These are phyloP conservation scores for Margaritifera margaritifera DNA, from an alignment of 2,888 invertebrate species.

Conservation along the genomic window DNA sequence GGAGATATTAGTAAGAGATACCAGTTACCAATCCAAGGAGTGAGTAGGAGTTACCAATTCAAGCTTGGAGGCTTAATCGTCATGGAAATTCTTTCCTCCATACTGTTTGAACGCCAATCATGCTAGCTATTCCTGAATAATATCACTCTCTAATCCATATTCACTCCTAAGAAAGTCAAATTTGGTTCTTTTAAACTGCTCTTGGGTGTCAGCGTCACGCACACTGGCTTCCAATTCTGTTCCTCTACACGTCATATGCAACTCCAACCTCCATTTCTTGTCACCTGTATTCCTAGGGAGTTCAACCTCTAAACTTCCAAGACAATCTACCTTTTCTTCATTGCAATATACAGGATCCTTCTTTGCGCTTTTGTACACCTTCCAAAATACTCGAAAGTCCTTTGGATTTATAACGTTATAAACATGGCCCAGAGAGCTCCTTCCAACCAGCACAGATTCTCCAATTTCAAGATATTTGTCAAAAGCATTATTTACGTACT, in stretches of 20 bases:
- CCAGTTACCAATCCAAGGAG: too few relatives aligned
- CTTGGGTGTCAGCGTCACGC: too few relatives aligned
- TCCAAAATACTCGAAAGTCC: slow-evolving; percentile 26
- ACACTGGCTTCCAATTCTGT: slow-evolving; percentile 32
- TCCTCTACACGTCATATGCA: slow-evolving; percentile 32
- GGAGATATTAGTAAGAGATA: too few relatives aligned
- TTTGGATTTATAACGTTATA: slow-evolving; percentile 20
- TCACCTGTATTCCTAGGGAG: slow-evolving; percentile 10
- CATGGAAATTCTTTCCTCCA: too few relatives aligned
- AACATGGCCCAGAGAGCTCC: slow-evolving; percentile 7
- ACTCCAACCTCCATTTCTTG: slow-evolving; percentile 9
- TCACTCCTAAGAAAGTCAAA: too few relatives aligned
- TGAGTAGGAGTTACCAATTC: too few relatives aligned
- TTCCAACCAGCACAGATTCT: slow-evolving; percentile 24
- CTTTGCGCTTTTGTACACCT: slow-evolving; percentile 22
- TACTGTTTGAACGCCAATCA: too few relatives aligned
- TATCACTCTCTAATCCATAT: too few relatives aligned
- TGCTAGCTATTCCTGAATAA: too few relatives aligned
- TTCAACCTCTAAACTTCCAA: slow-evolving; percentile 24
- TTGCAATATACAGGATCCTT: slow-evolving; percentile 29
- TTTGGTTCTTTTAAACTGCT: too few relatives aligned
- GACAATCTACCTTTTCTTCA: slow-evolving; percentile 13
- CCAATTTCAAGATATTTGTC: slow-evolving; percentile 29
- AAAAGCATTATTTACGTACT: slow-evolving; percentile 27
- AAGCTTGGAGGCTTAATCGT: too few relatives aligned